Evolutionary conservation across 2,113 vertebrate species (phyloP).

Genomic region (Garra rufa): DNA sequence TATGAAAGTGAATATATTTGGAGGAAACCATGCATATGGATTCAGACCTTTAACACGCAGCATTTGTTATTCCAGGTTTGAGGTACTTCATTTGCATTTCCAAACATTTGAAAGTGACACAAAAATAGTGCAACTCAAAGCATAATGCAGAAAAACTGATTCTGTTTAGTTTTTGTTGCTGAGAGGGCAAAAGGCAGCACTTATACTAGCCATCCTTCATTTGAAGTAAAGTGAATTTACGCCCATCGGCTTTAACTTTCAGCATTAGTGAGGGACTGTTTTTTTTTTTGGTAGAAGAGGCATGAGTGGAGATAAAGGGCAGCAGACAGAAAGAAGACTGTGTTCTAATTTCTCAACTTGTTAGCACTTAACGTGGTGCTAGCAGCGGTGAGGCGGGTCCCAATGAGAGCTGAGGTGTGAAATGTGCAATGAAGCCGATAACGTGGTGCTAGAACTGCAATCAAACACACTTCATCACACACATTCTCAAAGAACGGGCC

Average conservation of each 20-base stretch:
- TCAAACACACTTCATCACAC: conserved; percentile 7
- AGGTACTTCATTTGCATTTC: conserved; percentile 3
- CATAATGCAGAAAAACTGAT: not conserved
- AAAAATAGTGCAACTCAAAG: not conserved
- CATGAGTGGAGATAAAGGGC: not conserved
- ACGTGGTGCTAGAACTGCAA: not conserved
- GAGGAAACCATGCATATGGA: conserved; percentile 17
- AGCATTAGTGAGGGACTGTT: conserved; percentile 16
- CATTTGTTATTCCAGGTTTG: not conserved
- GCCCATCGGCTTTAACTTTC: conserved; percentile 36
- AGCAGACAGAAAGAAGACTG: not conserved
- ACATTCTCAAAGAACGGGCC: not conserved
- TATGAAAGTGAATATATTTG: conserved; percentile 8
- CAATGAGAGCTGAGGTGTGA: not conserved
- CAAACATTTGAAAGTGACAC: not conserved
- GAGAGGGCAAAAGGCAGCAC: not conserved
- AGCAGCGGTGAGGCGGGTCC: not conserved
- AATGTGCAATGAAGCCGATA: not conserved
- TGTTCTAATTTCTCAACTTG: conserved; percentile 3
- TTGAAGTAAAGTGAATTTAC: conserved; percentile 36
- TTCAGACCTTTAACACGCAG: conserved; percentile 11
- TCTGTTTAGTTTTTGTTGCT: not conserved
- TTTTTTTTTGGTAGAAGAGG: not conserved
- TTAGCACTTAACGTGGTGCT: conserved; percentile 1
- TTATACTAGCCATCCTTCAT: not conserved